These are phyloP conservation scores for Clarias batrachus DNA, from an alignment of 2,113 vertebrate genomes.

Conservation along the genomic window DNA sequence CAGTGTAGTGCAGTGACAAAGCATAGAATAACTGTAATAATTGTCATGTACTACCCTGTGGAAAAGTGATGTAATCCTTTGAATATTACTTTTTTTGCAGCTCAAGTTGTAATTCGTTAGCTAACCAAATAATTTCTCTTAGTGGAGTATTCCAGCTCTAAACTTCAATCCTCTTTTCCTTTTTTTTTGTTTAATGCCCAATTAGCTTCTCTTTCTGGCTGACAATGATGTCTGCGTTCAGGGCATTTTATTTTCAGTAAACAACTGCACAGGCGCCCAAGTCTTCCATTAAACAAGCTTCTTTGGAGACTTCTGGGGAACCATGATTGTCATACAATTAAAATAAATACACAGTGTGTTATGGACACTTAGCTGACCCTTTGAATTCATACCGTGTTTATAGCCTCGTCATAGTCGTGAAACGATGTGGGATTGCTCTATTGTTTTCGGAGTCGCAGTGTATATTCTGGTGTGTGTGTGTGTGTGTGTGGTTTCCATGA, in stretches of 20 bases:
- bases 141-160: slow-evolving; percentile 63
- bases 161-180: slow-evolving; percentile 57
- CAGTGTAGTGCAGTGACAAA: neutral
- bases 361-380: slow-evolving; percentile 56
- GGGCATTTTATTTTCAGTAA: slow-evolving; percentile 67
- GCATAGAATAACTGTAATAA: neutral
- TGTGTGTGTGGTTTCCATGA: slow-evolving; percentile 15
- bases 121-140: neutral
- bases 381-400: slow-evolving; percentile 54
- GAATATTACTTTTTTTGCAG: neutral
- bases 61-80: neutral
- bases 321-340: slow-evolving; percentile 69
- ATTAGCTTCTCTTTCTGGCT: slow-evolving; percentile 55
- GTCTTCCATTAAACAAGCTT: slow-evolving; percentile 71
- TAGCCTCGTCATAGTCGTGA: slow-evolving; percentile 48
- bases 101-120: slow-evolving; percentile 48
- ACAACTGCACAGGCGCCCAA: slow-evolving; percentile 58
- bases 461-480: slow-evolving; percentile 25
- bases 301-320: slow-evolving; percentile 66
- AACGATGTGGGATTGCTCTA: slow-evolving; percentile 36
- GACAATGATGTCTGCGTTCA: slow-evolving; percentile 65
- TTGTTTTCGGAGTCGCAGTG: slow-evolving; percentile 39
- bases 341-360: slow-evolving; percentile 64
- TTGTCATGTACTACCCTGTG: neutral
- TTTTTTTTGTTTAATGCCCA: neutral